These are phyloP conservation scores for Protaetia brevitarsis DNA, from an alignment of 1,140 invertebrate genomes.

Conservation along the genomic window DNA sequence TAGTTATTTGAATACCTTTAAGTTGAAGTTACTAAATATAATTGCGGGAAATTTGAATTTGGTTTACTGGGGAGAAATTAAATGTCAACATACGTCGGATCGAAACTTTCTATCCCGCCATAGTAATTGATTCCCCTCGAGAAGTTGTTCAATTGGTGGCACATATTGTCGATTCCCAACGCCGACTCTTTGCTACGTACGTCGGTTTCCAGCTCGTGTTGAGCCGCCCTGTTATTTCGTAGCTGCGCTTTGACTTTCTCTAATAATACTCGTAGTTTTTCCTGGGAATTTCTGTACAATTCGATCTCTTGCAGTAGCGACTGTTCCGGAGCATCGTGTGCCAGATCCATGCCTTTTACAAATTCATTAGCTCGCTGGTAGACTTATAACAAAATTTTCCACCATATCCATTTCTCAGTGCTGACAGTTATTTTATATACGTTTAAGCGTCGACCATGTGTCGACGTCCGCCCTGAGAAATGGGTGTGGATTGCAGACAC, in stretches of 20 bases:
- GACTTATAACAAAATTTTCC: too few species aligned
- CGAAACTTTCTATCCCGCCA: conserved; percentile 85
- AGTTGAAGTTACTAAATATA: too few species aligned
- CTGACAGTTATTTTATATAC: too few species aligned
- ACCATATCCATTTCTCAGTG: too few species aligned
- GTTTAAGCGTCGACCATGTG: too few species aligned
- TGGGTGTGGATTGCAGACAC: too few species aligned
- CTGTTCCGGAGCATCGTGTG: conserved; percentile 81
- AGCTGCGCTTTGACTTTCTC: conserved; percentile 62
- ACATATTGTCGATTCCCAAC: conserved; percentile 80
- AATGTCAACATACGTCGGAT: conserved; percentile 71
- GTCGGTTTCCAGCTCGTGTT: conserved; percentile 86
- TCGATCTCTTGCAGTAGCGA: conserved; percentile 78
- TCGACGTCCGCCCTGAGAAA: too few species aligned
- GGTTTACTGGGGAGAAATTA: not conserved
- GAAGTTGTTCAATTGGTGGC: conserved; percentile 83
- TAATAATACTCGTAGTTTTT: conserved; percentile 69
- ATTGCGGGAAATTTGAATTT: too few species aligned
- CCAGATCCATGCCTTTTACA: conserved; percentile 70
- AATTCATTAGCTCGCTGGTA: not conserved
- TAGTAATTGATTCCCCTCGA: conserved; percentile 85
- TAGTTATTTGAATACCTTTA: too few species aligned
- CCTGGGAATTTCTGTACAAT: conserved; percentile 71
- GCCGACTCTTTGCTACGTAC: conserved; percentile 85
- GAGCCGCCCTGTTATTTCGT: conserved; percentile 66